Base-by-base conservation (phyloP, 2,888 invertebrate species). In the Nycteola revayana region DNA sequence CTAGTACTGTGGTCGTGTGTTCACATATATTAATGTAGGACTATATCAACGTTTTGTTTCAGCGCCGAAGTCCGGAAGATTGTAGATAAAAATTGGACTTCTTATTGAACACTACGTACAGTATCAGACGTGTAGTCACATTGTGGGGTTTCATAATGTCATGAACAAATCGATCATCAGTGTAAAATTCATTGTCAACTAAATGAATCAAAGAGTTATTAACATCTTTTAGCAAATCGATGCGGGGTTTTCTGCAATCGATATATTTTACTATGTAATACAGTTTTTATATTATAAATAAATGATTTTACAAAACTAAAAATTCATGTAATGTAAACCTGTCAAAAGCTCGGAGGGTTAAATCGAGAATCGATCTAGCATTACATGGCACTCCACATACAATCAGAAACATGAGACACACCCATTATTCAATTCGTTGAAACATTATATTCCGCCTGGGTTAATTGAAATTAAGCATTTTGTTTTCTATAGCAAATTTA, bases 251-350 rank as follows among this genome's bases (percentile, higher is more conserved):
- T 49, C 51, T 58, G 57, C 52, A 49, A 40, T 30, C 41, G 35
- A 33, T 47, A 47, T 59, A 59, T 63, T 60, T 56, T 61, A 62
- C 44, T 72, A 75, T 78, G 72, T 80, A 80, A 73, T 75, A 75
- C 74, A 71, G 62, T 68, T 74, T 14, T 79, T 80, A 73, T 82
- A 72, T 70, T 79, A 82, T 75, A 78, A 84, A 78, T 84, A 86
- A 82, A 81, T 70, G 72, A 55, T 58, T 62, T 47, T 34, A n/a
- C 23, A 26, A 63, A 64, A 52, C 62, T n/a, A n/a, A 62, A 68
- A 66, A 64, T 37, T 46, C 37, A 42, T 42, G 26, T 33, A 50
- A 41, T 41, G 75, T 80, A 46, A 75, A 54, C 80, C 82, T 80
- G 83, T 65, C 75, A 74, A 65, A 75, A 57, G 82, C 78, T 87